A percentile compares a stretch with the other conserved stretches of the same genome.
Evolutionary conservation across 2,113 vertebrate genomes (phyloP).

Genomic region (Calonectris borealis): DNA sequence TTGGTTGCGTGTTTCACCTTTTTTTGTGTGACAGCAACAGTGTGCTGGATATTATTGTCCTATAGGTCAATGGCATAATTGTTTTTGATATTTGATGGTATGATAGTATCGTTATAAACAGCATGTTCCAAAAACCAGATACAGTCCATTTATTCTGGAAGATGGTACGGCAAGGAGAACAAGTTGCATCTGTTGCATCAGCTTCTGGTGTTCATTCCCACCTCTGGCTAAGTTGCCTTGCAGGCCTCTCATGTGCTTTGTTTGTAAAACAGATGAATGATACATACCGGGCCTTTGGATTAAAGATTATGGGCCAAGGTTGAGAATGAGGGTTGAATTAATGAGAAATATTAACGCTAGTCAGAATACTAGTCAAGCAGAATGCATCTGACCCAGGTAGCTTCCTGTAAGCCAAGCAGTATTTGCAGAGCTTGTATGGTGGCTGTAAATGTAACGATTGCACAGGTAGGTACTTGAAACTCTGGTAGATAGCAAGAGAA

Average conservation of each 20-base stretch:
- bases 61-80: neutral
- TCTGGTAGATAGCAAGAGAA: neutral
- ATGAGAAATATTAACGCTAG: neutral
- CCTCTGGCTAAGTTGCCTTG: neutral
- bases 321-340: neutral
- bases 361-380: neutral
- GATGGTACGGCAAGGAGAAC: neutral
- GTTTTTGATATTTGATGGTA: neutral
- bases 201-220: neutral
- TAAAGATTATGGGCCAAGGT: conserved; percentile 3
- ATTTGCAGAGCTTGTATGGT: neutral
- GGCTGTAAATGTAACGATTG: neutral
- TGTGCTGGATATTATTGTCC: neutral
- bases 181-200: neutral
- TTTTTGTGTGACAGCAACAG: neutral
- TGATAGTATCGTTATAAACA: neutral
- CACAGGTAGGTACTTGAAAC: neutral
- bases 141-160: neutral
- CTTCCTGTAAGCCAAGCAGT: neutral
- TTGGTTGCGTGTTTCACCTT: neutral
- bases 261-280: conserved; percentile 3
- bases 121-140: neutral
- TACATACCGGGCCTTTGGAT: neutral
- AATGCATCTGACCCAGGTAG: neutral
- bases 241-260: neutral